A percentile compares a stretch with the other conserved stretches of the same genome.
Conservation (phyloP, 2,888 invertebrate species). For the Panopea generosa region DNA sequence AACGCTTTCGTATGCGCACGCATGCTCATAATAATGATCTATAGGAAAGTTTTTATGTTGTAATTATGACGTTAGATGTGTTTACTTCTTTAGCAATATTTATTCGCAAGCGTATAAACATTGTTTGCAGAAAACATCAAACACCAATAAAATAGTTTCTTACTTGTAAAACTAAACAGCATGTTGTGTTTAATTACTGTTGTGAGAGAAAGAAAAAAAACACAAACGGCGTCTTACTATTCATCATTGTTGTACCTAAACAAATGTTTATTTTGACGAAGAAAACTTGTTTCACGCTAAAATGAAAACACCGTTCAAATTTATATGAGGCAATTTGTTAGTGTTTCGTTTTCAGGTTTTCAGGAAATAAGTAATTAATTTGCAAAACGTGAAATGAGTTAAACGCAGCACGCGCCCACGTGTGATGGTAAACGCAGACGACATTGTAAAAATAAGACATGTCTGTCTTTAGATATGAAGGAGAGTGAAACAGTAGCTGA, state of each 20-base stretch:
- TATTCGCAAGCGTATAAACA: too few species aligned
- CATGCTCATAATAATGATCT: too few species aligned
- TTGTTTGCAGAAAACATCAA: too few species aligned
- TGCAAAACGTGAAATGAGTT: constrained; percentile 59
- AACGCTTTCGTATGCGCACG: too few species aligned
- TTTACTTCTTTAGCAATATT: too few species aligned
- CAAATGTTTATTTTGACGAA: constrained; percentile 58
- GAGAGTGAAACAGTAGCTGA: too few species aligned
- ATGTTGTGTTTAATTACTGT: too few species aligned
- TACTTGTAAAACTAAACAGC: too few species aligned
- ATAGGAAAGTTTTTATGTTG: too few species aligned
- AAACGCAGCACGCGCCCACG: constrained; percentile 34
- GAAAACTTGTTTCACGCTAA: constrained; percentile 65
- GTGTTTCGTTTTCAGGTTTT: constrained; percentile 34
- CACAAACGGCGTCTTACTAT: neutral
- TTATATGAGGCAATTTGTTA: constrained; percentile 47
- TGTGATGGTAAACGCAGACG: constrained; percentile 19
- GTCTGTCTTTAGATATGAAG: neutral
- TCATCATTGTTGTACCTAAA: constrained; percentile 24
- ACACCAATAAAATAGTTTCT: too few species aligned
- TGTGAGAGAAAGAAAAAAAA: neutral
- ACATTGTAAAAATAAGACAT: constrained; percentile 4
- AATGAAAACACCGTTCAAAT: constrained; percentile 46
- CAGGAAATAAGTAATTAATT: constrained; percentile 51
- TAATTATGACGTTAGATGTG: too few species aligned